Conservation (phyloP, 2,888 invertebrate species). For the Chymomyza caudatula region DNA sequence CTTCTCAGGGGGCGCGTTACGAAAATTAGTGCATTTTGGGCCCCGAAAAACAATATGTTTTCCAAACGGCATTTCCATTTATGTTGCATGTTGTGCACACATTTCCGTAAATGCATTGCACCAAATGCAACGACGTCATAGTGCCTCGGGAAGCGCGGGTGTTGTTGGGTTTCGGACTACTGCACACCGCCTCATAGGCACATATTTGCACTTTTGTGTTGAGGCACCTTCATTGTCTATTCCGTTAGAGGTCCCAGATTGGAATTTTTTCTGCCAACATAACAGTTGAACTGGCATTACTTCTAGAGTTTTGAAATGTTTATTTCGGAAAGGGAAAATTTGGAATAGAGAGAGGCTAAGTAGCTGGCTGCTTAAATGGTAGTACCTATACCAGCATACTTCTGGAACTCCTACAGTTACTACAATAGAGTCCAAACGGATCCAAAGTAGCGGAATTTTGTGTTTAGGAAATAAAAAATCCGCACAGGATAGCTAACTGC, state of each 20-base stretch:
- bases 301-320: not conserved
- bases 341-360: too few species aligned
- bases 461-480: too few species aligned
- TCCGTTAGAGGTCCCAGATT: conserved; percentile 50
- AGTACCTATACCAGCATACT: too few species aligned
- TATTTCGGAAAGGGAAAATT: too few species aligned
- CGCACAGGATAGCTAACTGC: too few species aligned
- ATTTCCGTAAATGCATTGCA: conserved; percentile 67
- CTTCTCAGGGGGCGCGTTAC: conserved; percentile 61
- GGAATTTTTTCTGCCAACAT: conserved; percentile 36
- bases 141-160: not conserved
- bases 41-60: conserved; percentile 72
- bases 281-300: not conserved
- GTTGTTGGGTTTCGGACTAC: not conserved
- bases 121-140: conserved; percentile 8
- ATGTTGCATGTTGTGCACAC: conserved; percentile 72
- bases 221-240: conserved; percentile 34
- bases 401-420: too few species aligned
- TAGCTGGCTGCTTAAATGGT: too few species aligned
- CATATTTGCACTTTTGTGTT: conserved; percentile 48
- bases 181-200: conserved; percentile 31
- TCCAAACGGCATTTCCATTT: conserved; percentile 68
- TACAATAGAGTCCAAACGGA: too few species aligned
- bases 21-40: conserved; percentile 69
- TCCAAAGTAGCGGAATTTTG: too few species aligned